Evolutionary conservation across 2,113 vertebrate species (phyloP).

Genomic region (Petaurus breviceps): DNA sequence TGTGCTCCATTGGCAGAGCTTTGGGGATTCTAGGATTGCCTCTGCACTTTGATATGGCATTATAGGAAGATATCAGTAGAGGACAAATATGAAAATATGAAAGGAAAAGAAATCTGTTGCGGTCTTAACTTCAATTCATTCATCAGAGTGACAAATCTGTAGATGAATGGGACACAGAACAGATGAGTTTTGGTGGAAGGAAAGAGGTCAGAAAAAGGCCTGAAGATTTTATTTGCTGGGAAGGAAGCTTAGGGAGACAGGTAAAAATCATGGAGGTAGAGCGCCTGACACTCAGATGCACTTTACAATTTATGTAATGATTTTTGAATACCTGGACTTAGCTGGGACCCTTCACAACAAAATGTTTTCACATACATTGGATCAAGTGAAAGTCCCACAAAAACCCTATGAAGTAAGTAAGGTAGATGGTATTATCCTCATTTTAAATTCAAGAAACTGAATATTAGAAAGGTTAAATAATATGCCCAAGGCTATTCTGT

Average conservation of each 20-base stretch:
- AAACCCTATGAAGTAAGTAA: not conserved
- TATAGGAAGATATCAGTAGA: not conserved
- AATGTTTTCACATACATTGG: not conserved
- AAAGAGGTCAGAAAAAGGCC: not conserved
- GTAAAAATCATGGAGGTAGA: not conserved
- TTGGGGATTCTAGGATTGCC: not conserved
- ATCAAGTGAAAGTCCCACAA: not conserved
- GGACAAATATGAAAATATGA: not conserved
- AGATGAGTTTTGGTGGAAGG: not conserved
- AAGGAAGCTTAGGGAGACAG: not conserved
- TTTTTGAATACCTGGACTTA: not conserved
- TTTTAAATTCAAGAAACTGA: constrained; percentile 5
- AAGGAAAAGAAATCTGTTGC: not conserved
- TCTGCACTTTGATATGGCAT: not conserved
- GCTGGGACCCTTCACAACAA: not conserved
- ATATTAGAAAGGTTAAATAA: not conserved
- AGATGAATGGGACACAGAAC: not conserved
- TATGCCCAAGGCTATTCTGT: not conserved
- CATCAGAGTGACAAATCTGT: not conserved
- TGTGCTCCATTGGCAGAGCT: not conserved
- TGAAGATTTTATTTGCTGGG: not conserved
- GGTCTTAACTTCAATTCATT: not conserved
- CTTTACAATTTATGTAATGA: not conserved
- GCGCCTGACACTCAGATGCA: not conserved
- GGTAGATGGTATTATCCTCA: not conserved